phyloP scores from a whole-genome alignment of 2,113 vertebrate genomes.

The Neogobius melanostomus region DNA sequence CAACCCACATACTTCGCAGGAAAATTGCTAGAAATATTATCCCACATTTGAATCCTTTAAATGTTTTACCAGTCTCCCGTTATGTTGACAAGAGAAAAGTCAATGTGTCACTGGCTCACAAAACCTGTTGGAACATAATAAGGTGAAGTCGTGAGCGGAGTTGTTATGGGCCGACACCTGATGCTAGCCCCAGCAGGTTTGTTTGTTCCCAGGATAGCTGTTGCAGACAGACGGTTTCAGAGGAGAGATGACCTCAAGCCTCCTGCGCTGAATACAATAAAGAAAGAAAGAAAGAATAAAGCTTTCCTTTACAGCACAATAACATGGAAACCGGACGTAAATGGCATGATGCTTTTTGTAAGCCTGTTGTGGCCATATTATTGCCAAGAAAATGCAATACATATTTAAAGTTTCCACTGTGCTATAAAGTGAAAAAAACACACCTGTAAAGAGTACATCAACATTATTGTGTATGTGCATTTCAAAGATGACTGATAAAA shows the following conservation, averaged over 20 bases:
- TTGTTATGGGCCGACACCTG: constrained; percentile 30
- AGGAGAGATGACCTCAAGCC: constrained; percentile 22
- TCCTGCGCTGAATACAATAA: constrained; percentile 8
- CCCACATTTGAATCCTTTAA: neutral
- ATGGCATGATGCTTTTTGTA: no score
- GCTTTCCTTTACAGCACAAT: no score
- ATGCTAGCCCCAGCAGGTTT: constrained; percentile 24
- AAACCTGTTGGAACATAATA: constrained; percentile 10
- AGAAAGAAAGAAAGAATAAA: no score
- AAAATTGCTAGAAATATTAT: constrained; percentile 27
- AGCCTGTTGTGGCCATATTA: no score
- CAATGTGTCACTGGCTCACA: neutral
- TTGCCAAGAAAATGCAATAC: no score
- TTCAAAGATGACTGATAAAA: neutral
- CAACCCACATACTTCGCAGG: constrained; percentile 5
- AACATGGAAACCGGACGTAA: no score
- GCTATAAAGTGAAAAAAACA: no score
- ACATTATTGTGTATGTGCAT: neutral
- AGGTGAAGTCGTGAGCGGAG: constrained; percentile 21
- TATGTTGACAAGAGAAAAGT: neutral
- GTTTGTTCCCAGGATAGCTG: constrained; percentile 30
- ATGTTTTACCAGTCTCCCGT: neutral
- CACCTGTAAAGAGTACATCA: no score
- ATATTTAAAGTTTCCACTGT: no score
- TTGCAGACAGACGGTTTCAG: neutral